Conservation (phyloP, 2,113 vertebrate genomes). For the Zootoca vivipara region DNA sequence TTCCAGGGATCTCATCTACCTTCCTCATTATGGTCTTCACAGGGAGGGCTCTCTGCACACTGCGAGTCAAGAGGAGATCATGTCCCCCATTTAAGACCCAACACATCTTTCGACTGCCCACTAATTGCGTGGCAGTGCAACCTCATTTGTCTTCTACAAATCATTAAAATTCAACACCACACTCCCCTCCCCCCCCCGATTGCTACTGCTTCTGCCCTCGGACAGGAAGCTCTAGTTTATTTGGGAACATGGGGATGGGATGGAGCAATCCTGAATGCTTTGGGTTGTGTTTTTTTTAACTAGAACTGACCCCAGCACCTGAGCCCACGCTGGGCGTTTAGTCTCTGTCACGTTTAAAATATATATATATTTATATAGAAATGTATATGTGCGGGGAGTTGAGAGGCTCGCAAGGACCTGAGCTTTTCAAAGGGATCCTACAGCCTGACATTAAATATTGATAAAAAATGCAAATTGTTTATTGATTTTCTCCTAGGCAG, state of each 20-base stretch:
- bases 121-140: conserved; percentile 84
- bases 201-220: conserved; percentile 62
- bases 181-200: conserved; percentile 61
- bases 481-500: conserved; percentile 78
- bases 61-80: conserved; percentile 89
- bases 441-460: conserved; percentile 89
- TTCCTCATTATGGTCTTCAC: conserved; percentile 87
- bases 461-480: conserved; percentile 88
- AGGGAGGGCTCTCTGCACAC: conserved; percentile 79
- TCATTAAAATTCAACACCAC: conserved; percentile 85
- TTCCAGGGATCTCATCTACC: conserved; percentile 66
- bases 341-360: conserved; percentile 79
- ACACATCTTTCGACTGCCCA: conserved; percentile 84
- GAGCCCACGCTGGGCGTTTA: conserved; percentile 74
- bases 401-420: conserved; percentile 71
- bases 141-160: conserved; percentile 83
- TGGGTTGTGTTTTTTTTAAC: conserved; percentile 42
- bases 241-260: conserved; percentile 7
- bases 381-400: neutral
- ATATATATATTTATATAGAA: neutral
- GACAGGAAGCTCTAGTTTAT: conserved; percentile 77
- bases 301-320: conserved; percentile 71
- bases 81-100: conserved; percentile 87
- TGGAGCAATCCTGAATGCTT: conserved; percentile 72
- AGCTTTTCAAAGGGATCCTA: conserved; percentile 78